A percentile compares a stretch with the other conserved stretches of the same genome.
phyloP scores from a whole-genome alignment of 2,113 vertebrate species.

The Antigone vipio region DNA sequence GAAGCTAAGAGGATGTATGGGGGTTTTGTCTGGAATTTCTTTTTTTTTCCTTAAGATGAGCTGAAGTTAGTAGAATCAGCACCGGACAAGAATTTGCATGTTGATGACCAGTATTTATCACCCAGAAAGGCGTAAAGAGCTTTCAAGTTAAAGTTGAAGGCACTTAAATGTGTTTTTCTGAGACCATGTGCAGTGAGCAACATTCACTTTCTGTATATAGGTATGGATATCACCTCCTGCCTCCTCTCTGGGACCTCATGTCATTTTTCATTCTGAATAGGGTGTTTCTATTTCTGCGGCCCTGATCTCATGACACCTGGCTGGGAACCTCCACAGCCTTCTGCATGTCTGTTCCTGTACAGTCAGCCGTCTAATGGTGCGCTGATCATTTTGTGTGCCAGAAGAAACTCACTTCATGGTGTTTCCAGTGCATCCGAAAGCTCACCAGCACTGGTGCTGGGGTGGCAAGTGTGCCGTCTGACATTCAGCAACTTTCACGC shows the following conservation, averaged over 20 bases:
- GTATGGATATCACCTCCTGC: neutral
- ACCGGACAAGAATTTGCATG: neutral
- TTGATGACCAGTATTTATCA: neutral
- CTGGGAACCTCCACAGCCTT: neutral
- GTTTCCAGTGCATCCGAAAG: fast-evolving
- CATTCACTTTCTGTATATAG: neutral
- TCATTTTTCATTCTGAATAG: neutral
- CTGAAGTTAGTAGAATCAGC: neutral
- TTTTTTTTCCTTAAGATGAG: neutral
- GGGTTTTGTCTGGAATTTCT: too few species aligned
- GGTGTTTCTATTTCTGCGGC: neutral
- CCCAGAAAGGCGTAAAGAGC: neutral
- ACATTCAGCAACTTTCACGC: neutral
- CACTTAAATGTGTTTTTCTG: neutral
- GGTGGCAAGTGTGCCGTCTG: fast-evolving
- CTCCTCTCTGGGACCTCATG: fast-evolving
- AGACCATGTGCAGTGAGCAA: neutral
- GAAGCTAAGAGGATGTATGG: neutral
- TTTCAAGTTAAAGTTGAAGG: neutral
- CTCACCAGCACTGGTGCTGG: neutral
- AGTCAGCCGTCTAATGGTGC: neutral
- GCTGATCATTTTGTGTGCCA: neutral
- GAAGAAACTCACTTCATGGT: neutral
- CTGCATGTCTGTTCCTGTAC: neutral
- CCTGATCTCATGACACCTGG: neutral